Conservation (phyloP, 2,888 invertebrate species). For the Oxyscelio sp. region DNA sequence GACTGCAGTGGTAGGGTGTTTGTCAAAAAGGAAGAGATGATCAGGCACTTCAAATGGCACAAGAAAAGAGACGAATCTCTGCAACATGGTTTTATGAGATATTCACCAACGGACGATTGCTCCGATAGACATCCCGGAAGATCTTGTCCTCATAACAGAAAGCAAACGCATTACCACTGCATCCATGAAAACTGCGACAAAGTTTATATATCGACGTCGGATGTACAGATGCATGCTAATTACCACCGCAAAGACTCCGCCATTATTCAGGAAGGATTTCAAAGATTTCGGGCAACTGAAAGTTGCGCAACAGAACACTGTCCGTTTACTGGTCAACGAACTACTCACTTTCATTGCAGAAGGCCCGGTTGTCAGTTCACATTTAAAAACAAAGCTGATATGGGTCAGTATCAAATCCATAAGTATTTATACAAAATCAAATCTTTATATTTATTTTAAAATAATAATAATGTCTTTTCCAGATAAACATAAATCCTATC, state of each 20-base stretch:
- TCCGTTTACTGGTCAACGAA: slow-evolving; percentile 97
- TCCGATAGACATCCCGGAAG: slow-evolving; percentile 93
- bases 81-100: slow-evolving; percentile 98
- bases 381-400: slow-evolving; percentile 99
- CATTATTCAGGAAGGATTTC: slow-evolving; percentile 99
- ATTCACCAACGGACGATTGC: slow-evolving; percentile 98
- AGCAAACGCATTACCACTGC: slow-evolving; percentile 99
- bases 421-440: background rate
- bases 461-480: slow-evolving; percentile 81
- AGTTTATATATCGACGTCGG: slow-evolving; percentile 99
- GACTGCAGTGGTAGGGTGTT: slow-evolving; percentile 96
- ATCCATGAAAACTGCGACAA: slow-evolving; percentile 98
- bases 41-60: slow-evolving; percentile 99
- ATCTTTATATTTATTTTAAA: slow-evolving; percentile 5
- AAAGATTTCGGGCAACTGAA: slow-evolving; percentile 98
- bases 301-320: slow-evolving; percentile 97
- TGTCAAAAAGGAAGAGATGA: slow-evolving; percentile 99
- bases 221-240: slow-evolving; percentile 99
- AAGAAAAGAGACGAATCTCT: slow-evolving; percentile 99
- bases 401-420: slow-evolving; percentile 92
- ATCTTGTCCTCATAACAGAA: slow-evolving; percentile 96
- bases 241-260: slow-evolving; percentile 99
- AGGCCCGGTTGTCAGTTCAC: slow-evolving; percentile 97
- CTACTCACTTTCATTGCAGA: slow-evolving; percentile 99
- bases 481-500: slow-evolving; percentile 99